Conservation (phyloP, 2,888 invertebrate species). For the Aphodius granarius region DNA sequence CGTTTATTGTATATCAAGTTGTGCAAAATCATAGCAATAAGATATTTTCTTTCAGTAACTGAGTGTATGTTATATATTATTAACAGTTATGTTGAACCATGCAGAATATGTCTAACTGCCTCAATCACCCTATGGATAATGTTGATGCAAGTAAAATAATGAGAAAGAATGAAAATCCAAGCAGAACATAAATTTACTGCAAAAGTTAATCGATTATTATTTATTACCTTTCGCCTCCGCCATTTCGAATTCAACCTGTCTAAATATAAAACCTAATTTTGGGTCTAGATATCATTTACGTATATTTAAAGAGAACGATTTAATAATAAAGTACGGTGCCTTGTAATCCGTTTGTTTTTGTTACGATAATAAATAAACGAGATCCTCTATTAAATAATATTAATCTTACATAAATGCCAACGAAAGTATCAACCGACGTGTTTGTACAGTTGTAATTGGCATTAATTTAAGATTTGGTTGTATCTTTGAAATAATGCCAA, state of each 20-base stretch:
- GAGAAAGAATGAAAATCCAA: no score
- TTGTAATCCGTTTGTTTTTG: background rate
- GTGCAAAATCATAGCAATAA: no score
- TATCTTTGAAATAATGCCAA: background rate
- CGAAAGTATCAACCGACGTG: background rate
- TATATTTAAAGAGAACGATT: background rate
- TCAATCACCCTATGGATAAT: no score
- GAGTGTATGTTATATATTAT: no score
- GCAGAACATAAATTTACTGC: no score
- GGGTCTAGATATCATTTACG: background rate
- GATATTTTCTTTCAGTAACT: no score
- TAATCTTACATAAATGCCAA: background rate
- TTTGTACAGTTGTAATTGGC: background rate
- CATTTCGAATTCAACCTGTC: background rate
- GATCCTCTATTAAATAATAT: background rate
- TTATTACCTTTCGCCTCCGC: background rate
- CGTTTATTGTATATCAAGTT: no score
- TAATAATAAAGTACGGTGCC: background rate
- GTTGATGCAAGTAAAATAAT: no score
- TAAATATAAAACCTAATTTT: background rate
- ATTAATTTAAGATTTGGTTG: background rate
- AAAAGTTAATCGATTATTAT: no score
- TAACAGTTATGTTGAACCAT: no score
- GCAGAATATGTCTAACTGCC: no score
- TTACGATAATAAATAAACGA: background rate